phyloP scores from a whole-genome alignment of 30 jellyfish, hydroid and myxozoan species.

The Aurelia sp. region DNA sequence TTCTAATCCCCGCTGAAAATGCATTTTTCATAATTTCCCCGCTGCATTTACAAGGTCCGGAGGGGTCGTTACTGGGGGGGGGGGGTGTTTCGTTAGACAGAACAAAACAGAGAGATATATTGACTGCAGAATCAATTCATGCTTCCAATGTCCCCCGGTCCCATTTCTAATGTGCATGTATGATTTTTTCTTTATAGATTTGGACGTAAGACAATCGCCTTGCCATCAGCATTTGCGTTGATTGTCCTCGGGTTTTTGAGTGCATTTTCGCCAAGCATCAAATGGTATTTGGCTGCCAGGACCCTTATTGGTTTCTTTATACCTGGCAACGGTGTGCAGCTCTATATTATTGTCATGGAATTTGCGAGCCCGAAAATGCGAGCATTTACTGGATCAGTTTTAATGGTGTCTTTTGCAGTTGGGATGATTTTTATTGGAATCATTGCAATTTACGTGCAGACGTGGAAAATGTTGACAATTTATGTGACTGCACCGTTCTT shows the following conservation, averaged over 20 bases:
- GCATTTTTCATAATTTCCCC: too few relatives aligned
- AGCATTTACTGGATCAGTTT: constrained; percentile 61
- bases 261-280: constrained; percentile 77
- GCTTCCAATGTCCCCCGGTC: too few relatives aligned
- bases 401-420: constrained; percentile 57
- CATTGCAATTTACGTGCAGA: constrained; percentile 60
- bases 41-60: too few relatives aligned
- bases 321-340: constrained; percentile 59
- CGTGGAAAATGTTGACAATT: constrained; percentile 62
- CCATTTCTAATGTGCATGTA: neutral
- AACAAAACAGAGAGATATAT: too few relatives aligned
- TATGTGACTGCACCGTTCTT: constrained; percentile 24
- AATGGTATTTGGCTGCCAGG: constrained; percentile 62
- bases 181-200: constrained; percentile 30
- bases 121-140: too few relatives aligned
- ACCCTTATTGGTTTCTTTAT: constrained; percentile 63
- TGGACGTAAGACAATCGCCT: constrained; percentile 68
- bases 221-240: constrained; percentile 35
- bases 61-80: too few relatives aligned
- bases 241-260: constrained; percentile 51
- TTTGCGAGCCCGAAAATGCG: constrained; percentile 70
- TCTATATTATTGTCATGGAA: constrained; percentile 42
- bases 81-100: too few relatives aligned
- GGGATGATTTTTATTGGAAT: constrained; percentile 66
- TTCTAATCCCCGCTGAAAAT: too few relatives aligned